A percentile compares a stretch with the other conserved stretches of the same genome.
Conservation (phyloP, 2,888 invertebrate genomes). For the Lapara coniferarum region DNA sequence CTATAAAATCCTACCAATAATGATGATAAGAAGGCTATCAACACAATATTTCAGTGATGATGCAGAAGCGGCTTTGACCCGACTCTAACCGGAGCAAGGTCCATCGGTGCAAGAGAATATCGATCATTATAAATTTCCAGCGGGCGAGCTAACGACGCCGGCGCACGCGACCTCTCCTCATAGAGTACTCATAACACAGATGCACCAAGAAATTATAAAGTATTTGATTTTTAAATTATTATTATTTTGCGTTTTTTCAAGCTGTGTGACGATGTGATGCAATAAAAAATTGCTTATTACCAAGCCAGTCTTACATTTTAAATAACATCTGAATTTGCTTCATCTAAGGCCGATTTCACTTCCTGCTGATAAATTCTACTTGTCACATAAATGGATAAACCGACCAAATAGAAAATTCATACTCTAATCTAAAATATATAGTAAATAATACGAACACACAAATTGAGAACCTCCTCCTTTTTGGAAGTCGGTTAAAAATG, state of each 20-base stretch:
- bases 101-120: constrained; percentile 71
- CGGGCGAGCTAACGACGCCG: constrained; percentile 71
- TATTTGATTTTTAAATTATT: not conserved
- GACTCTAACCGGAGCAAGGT: constrained; percentile 64
- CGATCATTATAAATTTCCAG: constrained; percentile 81
- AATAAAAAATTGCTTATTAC: no score
- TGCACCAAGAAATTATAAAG: not conserved
- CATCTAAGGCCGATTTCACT: no score
- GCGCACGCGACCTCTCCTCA: constrained; percentile 76
- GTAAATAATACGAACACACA: no score
- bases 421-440: no score
- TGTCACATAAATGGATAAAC: no score
- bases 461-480: no score
- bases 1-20: not conserved
- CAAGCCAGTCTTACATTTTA: no score
- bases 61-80: constrained; percentile 34
- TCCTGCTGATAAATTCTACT: no score
- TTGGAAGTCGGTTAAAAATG: no score
- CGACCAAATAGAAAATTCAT: no score
- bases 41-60: constrained; percentile 10
- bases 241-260: not conserved
- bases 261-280: no score
- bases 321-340: no score
- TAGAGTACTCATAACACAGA: constrained; percentile 47
- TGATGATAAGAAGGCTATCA: not conserved